phyloP scores from a whole-genome alignment of 2,888 invertebrate genomes.

The Oligia latruncula region DNA sequence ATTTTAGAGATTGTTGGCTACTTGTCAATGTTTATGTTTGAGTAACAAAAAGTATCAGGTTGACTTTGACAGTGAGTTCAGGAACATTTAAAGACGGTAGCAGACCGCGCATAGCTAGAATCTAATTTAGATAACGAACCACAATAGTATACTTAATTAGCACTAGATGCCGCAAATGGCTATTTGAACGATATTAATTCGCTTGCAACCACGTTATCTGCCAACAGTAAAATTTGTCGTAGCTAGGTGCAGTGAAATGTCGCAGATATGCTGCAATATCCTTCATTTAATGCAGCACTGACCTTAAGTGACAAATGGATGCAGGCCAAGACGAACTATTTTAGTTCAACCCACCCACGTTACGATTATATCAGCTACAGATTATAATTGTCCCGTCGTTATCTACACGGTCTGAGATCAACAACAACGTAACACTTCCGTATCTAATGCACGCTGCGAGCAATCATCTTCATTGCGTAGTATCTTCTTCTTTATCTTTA shows the following conservation, averaged over 20 bases:
- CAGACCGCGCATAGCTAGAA: neutral
- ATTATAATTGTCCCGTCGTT: slow-evolving; percentile 56
- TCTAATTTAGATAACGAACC: slow-evolving; percentile 18
- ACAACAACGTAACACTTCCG: slow-evolving; percentile 51
- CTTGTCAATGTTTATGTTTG: slow-evolving; percentile 56
- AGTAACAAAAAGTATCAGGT: slow-evolving; percentile 41
- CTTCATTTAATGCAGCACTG: slow-evolving; percentile 72
- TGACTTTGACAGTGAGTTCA: slow-evolving; percentile 54
- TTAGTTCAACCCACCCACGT: slow-evolving; percentile 73
- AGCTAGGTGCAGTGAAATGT: slow-evolving; percentile 29
- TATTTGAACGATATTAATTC: slow-evolving; percentile 4
- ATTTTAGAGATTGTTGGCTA: slow-evolving; percentile 58
- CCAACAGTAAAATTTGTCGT: neutral
- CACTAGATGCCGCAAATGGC: neutral
- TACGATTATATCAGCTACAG: slow-evolving; percentile 67
- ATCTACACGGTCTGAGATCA: slow-evolving; percentile 51
- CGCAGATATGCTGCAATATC: slow-evolving; percentile 45
- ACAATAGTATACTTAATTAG: slow-evolving; percentile 9
- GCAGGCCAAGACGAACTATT: slow-evolving; percentile 82
- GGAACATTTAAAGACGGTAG: slow-evolving; percentile 31
- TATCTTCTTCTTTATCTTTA: no score
- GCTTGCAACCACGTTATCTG: neutral
- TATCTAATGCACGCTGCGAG: slow-evolving; percentile 34
- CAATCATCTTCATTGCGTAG: neutral
- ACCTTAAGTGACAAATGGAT: slow-evolving; percentile 80